phyloP scores from a whole-genome alignment of 2,113 vertebrate genomes.

The Hydropotes inermis region DNA sequence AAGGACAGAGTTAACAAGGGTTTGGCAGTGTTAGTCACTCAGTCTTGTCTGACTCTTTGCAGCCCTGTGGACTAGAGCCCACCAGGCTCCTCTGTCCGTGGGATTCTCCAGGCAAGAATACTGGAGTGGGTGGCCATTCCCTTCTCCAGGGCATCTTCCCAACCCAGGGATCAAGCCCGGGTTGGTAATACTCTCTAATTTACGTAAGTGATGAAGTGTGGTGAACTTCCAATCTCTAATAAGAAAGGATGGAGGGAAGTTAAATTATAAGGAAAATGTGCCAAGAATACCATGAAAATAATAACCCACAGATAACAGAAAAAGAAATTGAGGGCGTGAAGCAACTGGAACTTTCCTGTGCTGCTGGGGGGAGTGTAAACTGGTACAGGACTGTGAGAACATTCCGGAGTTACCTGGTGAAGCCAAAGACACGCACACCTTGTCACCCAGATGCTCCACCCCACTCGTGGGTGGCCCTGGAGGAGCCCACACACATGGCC shows the following conservation, averaged over 20 bases:
- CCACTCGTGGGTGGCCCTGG: fast-evolving
- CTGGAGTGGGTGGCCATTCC: neutral
- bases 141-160: neutral
- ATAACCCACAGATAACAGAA: neutral
- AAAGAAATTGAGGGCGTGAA: neutral
- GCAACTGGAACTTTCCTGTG: fast-evolving
- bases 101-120: neutral
- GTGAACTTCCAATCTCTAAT: neutral
- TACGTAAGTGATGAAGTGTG: neutral
- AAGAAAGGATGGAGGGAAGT: neutral
- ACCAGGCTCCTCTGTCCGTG: neutral
- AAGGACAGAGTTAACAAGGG: neutral
- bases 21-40: neutral
- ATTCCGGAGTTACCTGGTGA: neutral
- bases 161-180: neutral
- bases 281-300: neutral
- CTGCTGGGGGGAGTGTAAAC: neutral
- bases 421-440: neutral
- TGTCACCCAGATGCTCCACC: neutral
- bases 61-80: neutral
- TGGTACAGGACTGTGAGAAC: neutral
- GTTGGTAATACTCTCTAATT: neutral
- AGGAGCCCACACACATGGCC: neutral
- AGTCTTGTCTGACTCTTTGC: neutral
- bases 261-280: neutral